Conservation (phyloP, 2,797 vertebrate genomes). For the Ctenosaura bakeri region DNA sequence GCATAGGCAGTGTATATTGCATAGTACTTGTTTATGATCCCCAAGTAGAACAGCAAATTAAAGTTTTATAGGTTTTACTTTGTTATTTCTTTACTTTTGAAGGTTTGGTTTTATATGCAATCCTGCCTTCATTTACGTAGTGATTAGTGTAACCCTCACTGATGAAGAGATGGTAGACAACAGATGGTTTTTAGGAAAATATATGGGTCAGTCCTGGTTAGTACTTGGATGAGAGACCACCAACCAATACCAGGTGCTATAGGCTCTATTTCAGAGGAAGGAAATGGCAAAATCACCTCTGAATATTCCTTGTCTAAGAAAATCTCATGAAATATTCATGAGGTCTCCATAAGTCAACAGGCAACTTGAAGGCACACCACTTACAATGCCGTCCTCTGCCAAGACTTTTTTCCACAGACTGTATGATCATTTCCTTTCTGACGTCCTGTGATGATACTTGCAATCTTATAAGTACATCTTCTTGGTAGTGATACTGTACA, state of each 20-base stretch:
- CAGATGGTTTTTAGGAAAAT: background rate
- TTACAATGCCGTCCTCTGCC: background rate
- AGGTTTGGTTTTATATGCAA: background rate
- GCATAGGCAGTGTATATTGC: conserved; percentile 31
- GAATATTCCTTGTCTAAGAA: too few relatives aligned
- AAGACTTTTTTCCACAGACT: background rate
- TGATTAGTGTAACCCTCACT: background rate
- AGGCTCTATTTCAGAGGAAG: too few relatives aligned
- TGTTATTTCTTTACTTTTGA: conserved; percentile 36
- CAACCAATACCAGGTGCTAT: too few relatives aligned
- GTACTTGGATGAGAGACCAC: too few relatives aligned
- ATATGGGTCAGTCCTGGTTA: background rate
- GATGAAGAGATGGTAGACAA: background rate
- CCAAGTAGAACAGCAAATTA: background rate
- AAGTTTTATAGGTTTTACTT: conserved; percentile 36
- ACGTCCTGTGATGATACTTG: background rate
- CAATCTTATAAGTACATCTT: background rate
- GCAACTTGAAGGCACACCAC: too few relatives aligned
- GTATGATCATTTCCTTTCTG: background rate
- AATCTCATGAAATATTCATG: background rate
- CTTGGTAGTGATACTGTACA: background rate
- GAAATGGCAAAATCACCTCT: too few relatives aligned
- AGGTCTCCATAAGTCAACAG: too few relatives aligned
- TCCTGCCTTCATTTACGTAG: background rate
- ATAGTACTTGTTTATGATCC: conserved; percentile 26